Evolutionary conservation across 2,888 invertebrate genomes (phyloP).

Genomic region (Cantharis flavilabris): DNA sequence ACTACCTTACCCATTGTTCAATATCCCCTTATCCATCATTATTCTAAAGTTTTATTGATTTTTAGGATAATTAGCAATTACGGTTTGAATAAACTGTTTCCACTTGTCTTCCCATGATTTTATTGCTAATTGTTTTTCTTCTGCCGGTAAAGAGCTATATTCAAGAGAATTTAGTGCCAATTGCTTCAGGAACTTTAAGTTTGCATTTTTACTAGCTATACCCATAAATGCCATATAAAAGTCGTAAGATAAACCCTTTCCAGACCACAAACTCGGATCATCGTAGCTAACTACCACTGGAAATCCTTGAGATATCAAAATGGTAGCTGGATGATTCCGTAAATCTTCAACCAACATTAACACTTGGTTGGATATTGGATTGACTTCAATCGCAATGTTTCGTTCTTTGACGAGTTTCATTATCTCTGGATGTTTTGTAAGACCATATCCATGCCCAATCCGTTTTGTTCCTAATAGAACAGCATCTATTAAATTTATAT

Average conservation of each 20-base stretch:
- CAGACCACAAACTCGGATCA: conserved; percentile 70
- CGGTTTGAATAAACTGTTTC: conserved; percentile 39
- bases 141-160: conserved; percentile 62
- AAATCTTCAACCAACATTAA: conserved; percentile 68
- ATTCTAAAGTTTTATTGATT: not conserved
- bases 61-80: not conserved
- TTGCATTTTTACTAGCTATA: conserved; percentile 66
- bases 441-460: conserved; percentile 74
- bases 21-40: too few relatives aligned
- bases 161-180: conserved; percentile 70
- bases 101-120: conserved; percentile 60
- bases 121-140: conserved; percentile 57
- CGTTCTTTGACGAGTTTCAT: conserved; percentile 60
- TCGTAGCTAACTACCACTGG: conserved; percentile 75
- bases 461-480: conserved; percentile 67
- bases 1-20: too few relatives aligned
- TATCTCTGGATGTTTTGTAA: conserved; percentile 70
- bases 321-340: conserved; percentile 71
- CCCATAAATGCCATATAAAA: conserved; percentile 76
- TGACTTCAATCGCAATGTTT: conserved; percentile 71
- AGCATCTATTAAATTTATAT: conserved; percentile 75
- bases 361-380: conserved; percentile 73
- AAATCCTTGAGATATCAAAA: conserved; percentile 64
- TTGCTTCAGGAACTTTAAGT: conserved; percentile 69
- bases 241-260: conserved; percentile 69